Base-by-base conservation (phyloP, 2,113 vertebrate species). In the Perca schrenkii region DNA sequence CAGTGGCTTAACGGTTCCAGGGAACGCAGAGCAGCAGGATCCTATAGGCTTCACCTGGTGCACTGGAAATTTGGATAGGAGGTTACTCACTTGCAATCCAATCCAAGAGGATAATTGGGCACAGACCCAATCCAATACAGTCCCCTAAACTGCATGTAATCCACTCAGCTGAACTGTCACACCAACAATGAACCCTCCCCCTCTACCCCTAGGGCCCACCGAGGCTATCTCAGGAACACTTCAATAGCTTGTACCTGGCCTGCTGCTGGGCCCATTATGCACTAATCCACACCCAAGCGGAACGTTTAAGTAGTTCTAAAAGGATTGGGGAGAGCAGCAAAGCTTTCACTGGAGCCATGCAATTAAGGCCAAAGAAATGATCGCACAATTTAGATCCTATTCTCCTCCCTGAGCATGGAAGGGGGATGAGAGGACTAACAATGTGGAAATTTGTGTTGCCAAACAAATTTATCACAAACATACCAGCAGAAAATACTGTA, bases 111-210 rank as follows among this genome's bases (percentile, higher is more conserved):
- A 94, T 95, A 95, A 95, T 92, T 94, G 92, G 91, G 80, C 84
- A 86, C 77, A 81, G 89, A 89, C 88, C 83, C 83, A 93, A 95
- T 94, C 91, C 91, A 95, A 93, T 94, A 76, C 91, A 92, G 88
- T 91, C 83, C 74, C 87, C 84, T 94, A 90, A 95, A 95, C 92
- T 93, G 92, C 90, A 92, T 94, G 93, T 96, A 95, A 95, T 95
- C 94, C 94, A 95, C 93, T 96, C 93, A 94, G 83, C 83, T 83
- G 85, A 91, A 90, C 89, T 93, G 94, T 93, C 92, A 94, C 91
- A 92, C 74, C 79, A 90, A 93, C 94, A 95, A 92, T 91, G 86
- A 92, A 84, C 79, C 74, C 86, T 74, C 83, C 90, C 77, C 80
- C 64, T 56, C 86, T 73, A 75, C 83, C 86, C 93, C 71, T 21